Evolutionary conservation across 2,888 invertebrate species (phyloP).

Genomic region (Agrochola litura): DNA sequence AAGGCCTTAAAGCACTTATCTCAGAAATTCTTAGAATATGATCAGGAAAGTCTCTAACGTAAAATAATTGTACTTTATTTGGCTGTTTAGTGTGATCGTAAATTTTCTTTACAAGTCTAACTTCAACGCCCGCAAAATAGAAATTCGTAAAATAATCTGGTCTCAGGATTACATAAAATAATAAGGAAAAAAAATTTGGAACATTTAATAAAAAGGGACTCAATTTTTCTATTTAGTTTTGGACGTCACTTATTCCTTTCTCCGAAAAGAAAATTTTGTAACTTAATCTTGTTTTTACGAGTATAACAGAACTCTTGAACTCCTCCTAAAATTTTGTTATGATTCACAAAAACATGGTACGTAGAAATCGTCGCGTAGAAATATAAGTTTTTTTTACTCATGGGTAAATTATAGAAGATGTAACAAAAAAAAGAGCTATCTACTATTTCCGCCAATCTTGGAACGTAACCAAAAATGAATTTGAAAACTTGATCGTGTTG

Average conservation of each 20-base stretch:
- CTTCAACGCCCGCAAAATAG: neutral
- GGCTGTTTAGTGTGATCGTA: neutral
- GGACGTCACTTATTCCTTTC: neutral
- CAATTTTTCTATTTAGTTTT: neutral
- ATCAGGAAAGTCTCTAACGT: too few relatives aligned
- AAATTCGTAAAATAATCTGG: neutral
- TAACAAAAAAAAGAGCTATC: too few relatives aligned
- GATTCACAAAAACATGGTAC: too few relatives aligned
- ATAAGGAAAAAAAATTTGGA: neutral
- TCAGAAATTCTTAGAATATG: neutral
- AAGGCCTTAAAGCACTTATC: neutral
- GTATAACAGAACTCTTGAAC: neutral
- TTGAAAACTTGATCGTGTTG: too few relatives aligned
- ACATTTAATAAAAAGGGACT: neutral
- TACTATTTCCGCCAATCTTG: too few relatives aligned
- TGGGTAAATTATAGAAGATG: too few relatives aligned
- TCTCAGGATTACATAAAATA: slow-evolving; percentile 2
- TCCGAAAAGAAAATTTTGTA: neutral
- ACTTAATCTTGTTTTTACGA: neutral
- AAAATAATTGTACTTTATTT: too few relatives aligned
- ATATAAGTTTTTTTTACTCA: too few relatives aligned
- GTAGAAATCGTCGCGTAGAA: too few relatives aligned
- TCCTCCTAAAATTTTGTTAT: too few relatives aligned
- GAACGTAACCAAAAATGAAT: too few relatives aligned
- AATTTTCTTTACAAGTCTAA: neutral